Base-by-base conservation (phyloP, 2,797 vertebrate species). In the Pogoniulus pusillus region DNA sequence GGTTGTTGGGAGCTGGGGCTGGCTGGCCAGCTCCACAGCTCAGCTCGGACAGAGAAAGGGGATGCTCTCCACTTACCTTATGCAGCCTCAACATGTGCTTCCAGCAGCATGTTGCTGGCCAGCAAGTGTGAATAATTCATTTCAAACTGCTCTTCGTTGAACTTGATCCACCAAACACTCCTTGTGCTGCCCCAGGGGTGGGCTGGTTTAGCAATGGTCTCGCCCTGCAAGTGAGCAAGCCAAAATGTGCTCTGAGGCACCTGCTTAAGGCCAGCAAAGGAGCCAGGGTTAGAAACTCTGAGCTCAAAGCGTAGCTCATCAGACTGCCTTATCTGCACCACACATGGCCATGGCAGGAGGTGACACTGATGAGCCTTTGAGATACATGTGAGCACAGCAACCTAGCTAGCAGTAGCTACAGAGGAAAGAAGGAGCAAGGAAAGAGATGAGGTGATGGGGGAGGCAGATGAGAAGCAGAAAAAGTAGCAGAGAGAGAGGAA, bases 291-390 rank as follows among this genome's bases (percentile, higher is more conserved):
- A 55, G 70, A 32, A 81, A 77, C 26, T 9, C 29, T 39, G 58
- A 34, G 54, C 82, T 55, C 73, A 32, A 32, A 69, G 57, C 68
- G 86, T 70, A 83, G 70, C 49, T 69, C 30, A 2, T 14, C 16
- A 18, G 49, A 9, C 18, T 18, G 26, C 18, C 23, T 74, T 45
- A 4, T 8, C 45, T 24, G 29, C 16, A 26, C 16, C 63, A n/a
- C 30, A 29, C 58, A 11, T 0, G 8, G 69, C 19, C 41, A 3
- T 0, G 1, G 66, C 51, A 49, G 1, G 0, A 39, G 39, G 35
- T 51, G 64, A 70, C 60, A 30, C 39, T 32, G 55, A 53, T 23
- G 57, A 32, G 12, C 49, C 37, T 47, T 7, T 39, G 64, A 59
- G 51, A 58, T 2, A 39, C 49, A n/a, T 29, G 9, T 47, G 27